Conservation (phyloP, 2,797 vertebrate genomes). For the Phoeniculus purpureus region DNA sequence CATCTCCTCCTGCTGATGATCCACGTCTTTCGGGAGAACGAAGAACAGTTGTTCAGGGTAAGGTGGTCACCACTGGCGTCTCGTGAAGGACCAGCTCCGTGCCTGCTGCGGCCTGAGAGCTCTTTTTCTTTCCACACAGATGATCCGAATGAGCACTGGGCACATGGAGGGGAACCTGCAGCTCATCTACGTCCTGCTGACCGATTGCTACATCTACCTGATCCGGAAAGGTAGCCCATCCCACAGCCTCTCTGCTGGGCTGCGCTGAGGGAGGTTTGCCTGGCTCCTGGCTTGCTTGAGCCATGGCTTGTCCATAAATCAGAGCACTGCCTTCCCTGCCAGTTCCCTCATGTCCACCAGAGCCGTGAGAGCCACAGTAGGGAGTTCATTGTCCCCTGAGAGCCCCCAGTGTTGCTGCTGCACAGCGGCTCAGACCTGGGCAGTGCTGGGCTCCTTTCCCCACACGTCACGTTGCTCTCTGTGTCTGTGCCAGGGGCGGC, state of each 20-base stretch:
- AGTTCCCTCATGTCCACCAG: background rate
- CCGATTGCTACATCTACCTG: constrained; percentile 94
- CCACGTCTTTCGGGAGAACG: constrained; percentile 96
- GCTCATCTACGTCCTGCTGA: constrained; percentile 92
- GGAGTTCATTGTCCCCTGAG: background rate
- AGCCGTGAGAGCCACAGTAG: background rate
- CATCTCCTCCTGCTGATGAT: constrained; percentile 97
- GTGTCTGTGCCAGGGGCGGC: constrained; percentile 85
- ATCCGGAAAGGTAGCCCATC: constrained; percentile 89
- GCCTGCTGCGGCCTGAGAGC: background rate
- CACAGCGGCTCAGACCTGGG: fast-evolving
- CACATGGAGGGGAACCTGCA: constrained; percentile 98
- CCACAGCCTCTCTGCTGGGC: background rate
- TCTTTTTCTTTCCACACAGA: constrained; percentile 76
- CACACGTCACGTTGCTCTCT: background rate
- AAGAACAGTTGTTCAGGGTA: constrained; percentile 97
- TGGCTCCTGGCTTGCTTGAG: background rate
- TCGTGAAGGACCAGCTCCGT: fast-evolving
- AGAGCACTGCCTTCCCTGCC: background rate
- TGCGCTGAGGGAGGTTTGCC: background rate
- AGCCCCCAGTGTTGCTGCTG: background rate
- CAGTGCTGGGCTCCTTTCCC: background rate
- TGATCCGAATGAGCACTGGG: constrained; percentile 96
- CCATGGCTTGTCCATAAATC: fast-evolving
- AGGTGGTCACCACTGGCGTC: fast-evolving